Percentiles rank a stretch among this genome's conserved stretches.
phyloP scores from a whole-genome alignment of 2,888 invertebrate genomes.

The Ashinkailepas kermadecensis region DNA sequence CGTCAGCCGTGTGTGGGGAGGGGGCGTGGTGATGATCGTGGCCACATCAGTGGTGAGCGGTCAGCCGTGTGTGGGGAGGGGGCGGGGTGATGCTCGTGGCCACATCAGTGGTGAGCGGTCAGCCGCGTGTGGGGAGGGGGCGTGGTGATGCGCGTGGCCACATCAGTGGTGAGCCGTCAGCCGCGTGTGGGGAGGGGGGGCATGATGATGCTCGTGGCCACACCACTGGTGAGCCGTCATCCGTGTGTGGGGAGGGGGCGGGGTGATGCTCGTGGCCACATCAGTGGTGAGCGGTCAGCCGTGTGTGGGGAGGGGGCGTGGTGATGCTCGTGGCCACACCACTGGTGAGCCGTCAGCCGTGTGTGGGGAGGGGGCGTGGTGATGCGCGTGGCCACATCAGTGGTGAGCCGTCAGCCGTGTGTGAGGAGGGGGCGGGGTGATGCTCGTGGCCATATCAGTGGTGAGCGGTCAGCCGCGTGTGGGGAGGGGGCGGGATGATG shows the following conservation, averaged over 20 bases:
- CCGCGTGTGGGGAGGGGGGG: neutral
- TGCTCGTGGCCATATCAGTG: neutral
- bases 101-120: too few relatives aligned
- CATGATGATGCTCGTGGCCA: neutral
- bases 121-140: too few relatives aligned
- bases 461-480: too few relatives aligned
- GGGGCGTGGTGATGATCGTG: too few relatives aligned
- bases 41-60: too few relatives aligned
- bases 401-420: neutral
- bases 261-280: neutral
- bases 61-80: too few relatives aligned
- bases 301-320: neutral
- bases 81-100: too few relatives aligned
- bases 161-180: neutral
- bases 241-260: neutral
- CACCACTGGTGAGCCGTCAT: too few relatives aligned
- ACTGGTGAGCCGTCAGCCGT: too few relatives aligned
- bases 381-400: neutral
- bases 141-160: too few relatives aligned
- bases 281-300: neutral
- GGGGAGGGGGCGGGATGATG: neutral
- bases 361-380: neutral
- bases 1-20: too few relatives aligned
- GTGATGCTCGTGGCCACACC: neutral
- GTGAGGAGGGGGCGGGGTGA: neutral